A percentile compares a stretch with the other conserved stretches of the same genome.
Evolutionary conservation across 2,888 invertebrate species (phyloP).

Genomic region (Apamea anceps): DNA sequence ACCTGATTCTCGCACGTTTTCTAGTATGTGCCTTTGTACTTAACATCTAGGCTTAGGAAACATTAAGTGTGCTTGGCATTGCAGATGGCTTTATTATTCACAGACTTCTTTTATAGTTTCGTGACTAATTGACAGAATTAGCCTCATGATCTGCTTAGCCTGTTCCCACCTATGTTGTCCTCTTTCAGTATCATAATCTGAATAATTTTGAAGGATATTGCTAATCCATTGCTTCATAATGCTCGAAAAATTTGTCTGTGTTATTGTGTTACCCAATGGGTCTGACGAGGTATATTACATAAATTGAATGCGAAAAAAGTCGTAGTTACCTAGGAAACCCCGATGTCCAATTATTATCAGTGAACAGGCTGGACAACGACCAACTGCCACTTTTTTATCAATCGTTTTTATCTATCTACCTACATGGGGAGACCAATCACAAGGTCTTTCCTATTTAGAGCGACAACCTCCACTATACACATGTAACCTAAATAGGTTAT

Average conservation of each 20-base stretch:
- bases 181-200: too few species aligned
- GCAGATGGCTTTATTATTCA: not conserved
- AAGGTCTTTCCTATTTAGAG: conserved; percentile 44
- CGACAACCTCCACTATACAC: conserved; percentile 18
- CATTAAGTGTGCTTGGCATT: not conserved
- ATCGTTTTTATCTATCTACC: conserved; percentile 40
- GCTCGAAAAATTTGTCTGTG: too few species aligned
- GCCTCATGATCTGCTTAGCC: not conserved
- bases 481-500: conserved; percentile 49
- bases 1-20: conserved; percentile 14
- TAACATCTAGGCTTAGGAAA: conserved; percentile 7
- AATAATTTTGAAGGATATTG: too few species aligned
- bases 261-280: too few species aligned
- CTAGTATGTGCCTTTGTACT: not conserved
- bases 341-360: conserved; percentile 11
- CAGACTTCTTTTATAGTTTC: not conserved
- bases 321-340: conserved; percentile 12
- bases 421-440: conserved; percentile 24
- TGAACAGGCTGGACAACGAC: not conserved
- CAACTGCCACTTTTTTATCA: conserved; percentile 49
- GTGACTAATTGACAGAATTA: not conserved
- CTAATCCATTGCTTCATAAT: too few species aligned
- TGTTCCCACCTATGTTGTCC: not conserved
- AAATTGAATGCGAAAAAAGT: not conserved
- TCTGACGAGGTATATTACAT: not conserved